A percentile compares a stretch with the other conserved stretches of the same genome.
Conservation (phyloP, 1,140 invertebrate species). For the Helicoverpa zea region DNA sequence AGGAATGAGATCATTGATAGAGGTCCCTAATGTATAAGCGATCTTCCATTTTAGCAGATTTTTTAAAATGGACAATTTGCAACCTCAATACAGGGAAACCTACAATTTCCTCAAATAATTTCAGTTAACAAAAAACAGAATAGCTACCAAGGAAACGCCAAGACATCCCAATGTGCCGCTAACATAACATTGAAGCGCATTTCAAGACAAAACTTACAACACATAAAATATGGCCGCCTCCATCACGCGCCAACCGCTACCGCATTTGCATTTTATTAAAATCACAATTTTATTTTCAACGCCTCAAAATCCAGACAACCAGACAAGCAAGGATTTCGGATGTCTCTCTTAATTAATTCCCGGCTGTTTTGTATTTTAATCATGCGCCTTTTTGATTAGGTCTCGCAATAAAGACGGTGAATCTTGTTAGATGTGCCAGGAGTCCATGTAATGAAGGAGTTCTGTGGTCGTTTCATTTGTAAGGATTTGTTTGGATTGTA, state of each 20-base stretch:
- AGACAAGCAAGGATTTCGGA: slow-evolving; percentile 29
- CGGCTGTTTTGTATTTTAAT: slow-evolving; percentile 51
- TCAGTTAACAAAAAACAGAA: not conserved
- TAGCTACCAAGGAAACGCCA: not conserved
- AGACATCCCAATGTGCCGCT: slow-evolving; percentile 5
- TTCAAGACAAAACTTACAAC: slow-evolving; percentile 27
- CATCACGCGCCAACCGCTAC: slow-evolving; percentile 49
- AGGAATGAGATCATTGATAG: no score
- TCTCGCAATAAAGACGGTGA: slow-evolving; percentile 40
- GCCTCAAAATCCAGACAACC: slow-evolving; percentile 31
- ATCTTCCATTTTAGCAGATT: no score
- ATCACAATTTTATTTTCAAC: slow-evolving; percentile 61
- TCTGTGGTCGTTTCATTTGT: slow-evolving; percentile 36
- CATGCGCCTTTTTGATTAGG: slow-evolving; percentile 46
- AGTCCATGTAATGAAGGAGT: slow-evolving; percentile 31
- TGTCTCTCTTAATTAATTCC: slow-evolving; percentile 51
- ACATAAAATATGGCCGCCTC: slow-evolving; percentile 25
- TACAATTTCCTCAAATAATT: not conserved
- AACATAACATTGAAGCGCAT: slow-evolving; percentile 11
- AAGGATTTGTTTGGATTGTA: slow-evolving; percentile 12
- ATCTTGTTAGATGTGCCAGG: slow-evolving; percentile 44
- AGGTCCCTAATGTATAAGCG: no score
- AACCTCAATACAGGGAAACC: not conserved
- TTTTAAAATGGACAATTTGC: not conserved
- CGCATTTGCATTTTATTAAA: slow-evolving; percentile 72